phyloP scores from a whole-genome alignment of 1,140 invertebrate genomes.

The Anastrepha ludens region DNA sequence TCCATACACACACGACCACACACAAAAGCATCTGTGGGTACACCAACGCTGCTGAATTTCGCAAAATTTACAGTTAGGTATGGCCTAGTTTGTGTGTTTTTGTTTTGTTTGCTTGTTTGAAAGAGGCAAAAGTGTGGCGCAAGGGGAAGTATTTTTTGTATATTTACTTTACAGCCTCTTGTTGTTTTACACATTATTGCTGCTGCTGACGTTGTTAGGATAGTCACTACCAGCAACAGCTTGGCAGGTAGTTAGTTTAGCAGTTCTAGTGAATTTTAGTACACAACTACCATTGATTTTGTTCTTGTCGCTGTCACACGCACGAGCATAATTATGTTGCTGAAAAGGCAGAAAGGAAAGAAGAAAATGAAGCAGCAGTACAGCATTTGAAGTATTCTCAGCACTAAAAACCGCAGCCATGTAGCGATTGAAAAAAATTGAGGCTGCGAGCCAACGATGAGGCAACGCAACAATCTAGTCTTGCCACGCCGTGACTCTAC shows the following conservation, averaged over 20 bases:
- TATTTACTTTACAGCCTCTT: neutral
- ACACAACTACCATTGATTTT: neutral
- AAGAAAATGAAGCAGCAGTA: neutral
- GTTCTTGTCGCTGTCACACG: neutral
- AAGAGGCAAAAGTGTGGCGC: neutral
- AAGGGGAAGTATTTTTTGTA: neutral
- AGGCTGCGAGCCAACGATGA: neutral
- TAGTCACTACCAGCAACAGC: neutral
- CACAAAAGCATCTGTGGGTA: neutral
- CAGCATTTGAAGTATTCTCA: neutral
- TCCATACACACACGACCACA: neutral
- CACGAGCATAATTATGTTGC: conserved; percentile 22
- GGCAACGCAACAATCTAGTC: neutral
- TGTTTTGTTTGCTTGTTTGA: neutral
- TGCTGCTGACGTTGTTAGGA: neutral
- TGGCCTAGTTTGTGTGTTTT: conserved; percentile 29
- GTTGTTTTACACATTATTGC: neutral
- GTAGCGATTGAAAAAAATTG: neutral
- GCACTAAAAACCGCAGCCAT: conserved; percentile 2
- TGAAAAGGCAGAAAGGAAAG: neutral
- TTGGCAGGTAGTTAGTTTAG: neutral
- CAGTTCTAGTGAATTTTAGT: conserved; percentile 2
- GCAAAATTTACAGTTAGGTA: neutral
- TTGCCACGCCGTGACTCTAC: neutral
- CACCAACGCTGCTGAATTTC: neutral